Evolutionary conservation across 2,113 vertebrate genomes (phyloP).

Genomic region (Pomatostomus ruficeps): DNA sequence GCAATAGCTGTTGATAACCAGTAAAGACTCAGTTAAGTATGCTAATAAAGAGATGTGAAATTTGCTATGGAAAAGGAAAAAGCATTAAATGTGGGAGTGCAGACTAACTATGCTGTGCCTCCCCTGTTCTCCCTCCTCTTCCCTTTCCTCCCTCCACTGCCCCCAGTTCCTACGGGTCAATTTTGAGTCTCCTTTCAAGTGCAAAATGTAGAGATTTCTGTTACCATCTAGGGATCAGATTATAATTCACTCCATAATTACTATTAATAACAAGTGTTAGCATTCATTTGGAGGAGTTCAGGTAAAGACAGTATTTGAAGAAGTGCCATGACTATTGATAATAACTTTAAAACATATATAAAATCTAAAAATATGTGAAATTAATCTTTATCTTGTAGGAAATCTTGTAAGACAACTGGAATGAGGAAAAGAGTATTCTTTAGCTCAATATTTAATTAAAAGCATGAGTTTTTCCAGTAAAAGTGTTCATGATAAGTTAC

Average conservation of each 20-base stretch:
- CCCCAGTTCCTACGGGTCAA: not conserved
- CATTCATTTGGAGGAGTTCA: not conserved
- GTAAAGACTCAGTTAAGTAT: not conserved
- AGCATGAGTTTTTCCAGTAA: not conserved
- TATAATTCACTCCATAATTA: not conserved
- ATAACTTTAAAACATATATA: not conserved
- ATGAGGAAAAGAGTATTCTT: not conserved
- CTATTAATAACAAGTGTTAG: not conserved
- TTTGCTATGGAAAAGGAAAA: not conserved
- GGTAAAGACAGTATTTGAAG: not conserved
- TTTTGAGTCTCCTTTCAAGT: not conserved
- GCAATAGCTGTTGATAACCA: not conserved
- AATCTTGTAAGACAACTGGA: not conserved
- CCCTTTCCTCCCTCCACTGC: fast-evolving
- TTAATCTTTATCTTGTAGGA: not conserved
- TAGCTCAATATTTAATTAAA: not conserved
- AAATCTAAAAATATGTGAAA: not conserved
- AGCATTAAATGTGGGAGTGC: not conserved
- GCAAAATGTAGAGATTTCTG: not conserved
- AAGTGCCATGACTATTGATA: too few relatives aligned
- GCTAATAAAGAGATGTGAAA: not conserved
- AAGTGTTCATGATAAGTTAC: not conserved
- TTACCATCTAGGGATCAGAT: not conserved
- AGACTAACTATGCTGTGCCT: not conserved
- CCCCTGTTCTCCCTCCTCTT: fast-evolving